Evolutionary conservation across 2,797 vertebrate species (phyloP), one percentile per base, ranked within the genome.

Genomic region (Cyclopterus lumpus): DNA sequence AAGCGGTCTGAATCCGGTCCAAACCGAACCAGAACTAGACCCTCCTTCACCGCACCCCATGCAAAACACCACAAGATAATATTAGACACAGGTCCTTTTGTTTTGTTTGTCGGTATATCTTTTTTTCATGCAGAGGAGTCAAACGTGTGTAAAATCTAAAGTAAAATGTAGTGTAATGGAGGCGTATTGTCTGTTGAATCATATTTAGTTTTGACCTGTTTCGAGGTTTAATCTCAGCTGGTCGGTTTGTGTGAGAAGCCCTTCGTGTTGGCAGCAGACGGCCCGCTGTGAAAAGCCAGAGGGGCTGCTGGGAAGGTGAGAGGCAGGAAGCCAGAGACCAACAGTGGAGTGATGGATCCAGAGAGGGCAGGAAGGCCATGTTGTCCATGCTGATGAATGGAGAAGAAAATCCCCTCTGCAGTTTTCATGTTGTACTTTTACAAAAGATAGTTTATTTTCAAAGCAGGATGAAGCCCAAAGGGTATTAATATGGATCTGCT

Each of bases 291-390:
- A 80, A 72, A 86, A 48, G 8, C 42, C 71, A 63, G 12, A 51
- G 48, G 79, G 82, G 77, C 71, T 80, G 77, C 71, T 67, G 67
- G 71, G 70, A 75, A 73, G 74, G 70, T 82, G 81, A 81, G 61
- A 85, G n/a, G 44, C 63, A 78, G 72, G 54, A 88, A 73, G 65
- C 64, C 62, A 46, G 30, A 73, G 48, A 80, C 36, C 32, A 58
- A 49, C 65, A 12, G 51, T 20, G 74, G 3, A 6, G 12, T 77
- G 75, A 85, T 63, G 61, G 72, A 73, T 62, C 6, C 26, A 40
- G 68, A n/a, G 59, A 66, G 51, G 44, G 55, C 71, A 71, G 55
- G 66, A 44, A 62, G 59, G 76, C 40, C 64, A 59, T 28, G 68
- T 36, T 74, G 57, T 76, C 66, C 22, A 51, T 54, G 49, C 57